phyloP scores from a whole-genome alignment of 1,140 invertebrate species.

The Saxidomus purpurata region DNA sequence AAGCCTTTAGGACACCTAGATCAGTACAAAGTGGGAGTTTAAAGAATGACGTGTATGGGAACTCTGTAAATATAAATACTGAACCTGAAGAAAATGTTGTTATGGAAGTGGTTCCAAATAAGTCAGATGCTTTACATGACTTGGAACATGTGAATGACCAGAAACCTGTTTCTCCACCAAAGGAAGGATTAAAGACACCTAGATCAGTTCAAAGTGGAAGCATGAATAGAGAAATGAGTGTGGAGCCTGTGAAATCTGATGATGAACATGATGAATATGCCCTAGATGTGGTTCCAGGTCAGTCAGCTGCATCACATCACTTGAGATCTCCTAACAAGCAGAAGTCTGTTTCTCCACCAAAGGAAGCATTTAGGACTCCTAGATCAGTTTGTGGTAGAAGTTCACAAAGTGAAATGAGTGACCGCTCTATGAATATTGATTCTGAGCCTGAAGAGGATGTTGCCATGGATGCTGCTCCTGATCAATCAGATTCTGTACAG shows the following conservation, averaged over 20 bases:
- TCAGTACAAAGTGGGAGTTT: not conserved
- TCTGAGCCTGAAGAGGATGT: constrained; percentile 42
- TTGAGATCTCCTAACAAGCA: constrained; percentile 58
- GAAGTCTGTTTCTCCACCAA: constrained; percentile 26
- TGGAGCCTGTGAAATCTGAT: not conserved
- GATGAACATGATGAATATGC: constrained; percentile 43
- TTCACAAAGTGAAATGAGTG: constrained; percentile 11
- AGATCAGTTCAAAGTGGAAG: constrained; percentile 5
- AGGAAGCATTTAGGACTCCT: constrained; percentile 48
- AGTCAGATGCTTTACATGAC: constrained; percentile 68
- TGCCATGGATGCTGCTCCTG: not conserved
- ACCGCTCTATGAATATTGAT: not conserved
- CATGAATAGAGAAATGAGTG: not conserved
- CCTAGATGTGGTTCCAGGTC: not conserved
- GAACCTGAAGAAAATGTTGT: constrained; percentile 29
- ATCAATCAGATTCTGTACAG: constrained; percentile 64
- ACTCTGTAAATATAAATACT: not conserved
- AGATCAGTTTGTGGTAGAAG: constrained; percentile 1
- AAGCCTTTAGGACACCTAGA: constrained; percentile 57
- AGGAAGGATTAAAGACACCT: constrained; percentile 46
- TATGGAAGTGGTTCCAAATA: constrained; percentile 2
- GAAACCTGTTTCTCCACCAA: constrained; percentile 26
- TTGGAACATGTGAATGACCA: constrained; percentile 68
- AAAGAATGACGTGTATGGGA: not conserved
- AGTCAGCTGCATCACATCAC: constrained; percentile 66